Evolutionary conservation across 2,113 vertebrate genomes (phyloP), one percentile per base, ranked within the genome.

Genomic region (Alectura lathami): DNA sequence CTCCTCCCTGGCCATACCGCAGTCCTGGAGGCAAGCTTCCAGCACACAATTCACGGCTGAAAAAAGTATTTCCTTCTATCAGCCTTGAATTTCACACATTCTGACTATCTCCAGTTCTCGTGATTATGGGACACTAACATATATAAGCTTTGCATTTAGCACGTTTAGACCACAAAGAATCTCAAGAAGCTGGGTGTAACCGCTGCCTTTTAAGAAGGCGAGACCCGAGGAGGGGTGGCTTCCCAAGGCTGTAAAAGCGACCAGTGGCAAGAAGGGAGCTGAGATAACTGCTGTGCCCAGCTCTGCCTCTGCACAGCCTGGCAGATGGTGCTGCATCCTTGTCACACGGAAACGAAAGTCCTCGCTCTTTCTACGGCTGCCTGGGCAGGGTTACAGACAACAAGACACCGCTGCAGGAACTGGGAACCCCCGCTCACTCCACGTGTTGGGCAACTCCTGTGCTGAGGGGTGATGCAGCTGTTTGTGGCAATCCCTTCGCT

Each of bases 391-490:
- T 38, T n/a, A 53, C 10, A 66, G 74, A 32, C 50, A 36, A 36
- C 5, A 24, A 7, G 22, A 42, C 27, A 6, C 8, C 22, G 26
- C 11, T 17, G 24, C 11, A 10, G 45, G 40, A n/a, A 47, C 51
- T 8, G 18, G 36, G 9, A 34, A 51, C 30, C 57, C 22, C 60
- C 51, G 20, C 43, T 64, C 7, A 1, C 22, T 51, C 54, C 45
- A 12, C 8, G 1, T n/a, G 29, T 17, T 2, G 1, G 5, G 24
- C 43, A 34, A 15, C 23, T 36, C 30, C 24, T 22, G 6, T 50
- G n/a, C 3, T 32, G 42, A 40, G 18, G 51, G n/a, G 18, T 45
- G 45, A 40, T 3, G 15, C 43, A 66, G 14, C 26, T 8, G 27
- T 59, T 29, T 1, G 2, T 51, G 74, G n/a, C 45, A 45, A 26